Conservation (phyloP, 2,113 vertebrate species). For the Sturnus vulgaris region DNA sequence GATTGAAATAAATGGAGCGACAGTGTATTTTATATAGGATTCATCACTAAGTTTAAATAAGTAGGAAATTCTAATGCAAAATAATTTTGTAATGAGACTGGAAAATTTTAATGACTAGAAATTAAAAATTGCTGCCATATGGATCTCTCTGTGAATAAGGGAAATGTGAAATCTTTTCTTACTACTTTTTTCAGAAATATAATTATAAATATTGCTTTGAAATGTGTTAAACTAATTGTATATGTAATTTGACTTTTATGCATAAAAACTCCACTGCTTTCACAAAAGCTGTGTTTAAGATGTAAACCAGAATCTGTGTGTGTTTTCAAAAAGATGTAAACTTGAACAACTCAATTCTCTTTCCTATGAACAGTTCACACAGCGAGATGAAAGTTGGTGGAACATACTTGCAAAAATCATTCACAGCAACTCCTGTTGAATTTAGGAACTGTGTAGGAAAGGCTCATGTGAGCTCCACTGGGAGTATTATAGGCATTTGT, state of each 20-base stretch:
- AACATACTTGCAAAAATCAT: not conserved
- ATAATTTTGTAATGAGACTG: not conserved
- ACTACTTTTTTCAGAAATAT: not conserved
- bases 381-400: not conserved
- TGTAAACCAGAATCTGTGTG: not conserved
- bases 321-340: not conserved
- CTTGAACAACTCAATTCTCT: not conserved
- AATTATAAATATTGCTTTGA: not conserved
- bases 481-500: not conserved
- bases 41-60: not conserved
- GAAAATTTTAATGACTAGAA: not conserved
- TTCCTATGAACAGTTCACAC: not conserved
- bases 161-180: not conserved
- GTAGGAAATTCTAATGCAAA: not conserved
- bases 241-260: not conserved
- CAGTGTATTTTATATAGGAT: not conserved
- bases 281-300: not conserved
- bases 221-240: not conserved
- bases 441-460: not conserved
- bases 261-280: not conserved
- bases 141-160: not conserved
- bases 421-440: not conserved
- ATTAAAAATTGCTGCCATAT: not conserved
- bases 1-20: not conserved
- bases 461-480: fast-evolving